Evolutionary conservation across 2,797 vertebrate species (phyloP).

Genomic region (Molothrus ater): DNA sequence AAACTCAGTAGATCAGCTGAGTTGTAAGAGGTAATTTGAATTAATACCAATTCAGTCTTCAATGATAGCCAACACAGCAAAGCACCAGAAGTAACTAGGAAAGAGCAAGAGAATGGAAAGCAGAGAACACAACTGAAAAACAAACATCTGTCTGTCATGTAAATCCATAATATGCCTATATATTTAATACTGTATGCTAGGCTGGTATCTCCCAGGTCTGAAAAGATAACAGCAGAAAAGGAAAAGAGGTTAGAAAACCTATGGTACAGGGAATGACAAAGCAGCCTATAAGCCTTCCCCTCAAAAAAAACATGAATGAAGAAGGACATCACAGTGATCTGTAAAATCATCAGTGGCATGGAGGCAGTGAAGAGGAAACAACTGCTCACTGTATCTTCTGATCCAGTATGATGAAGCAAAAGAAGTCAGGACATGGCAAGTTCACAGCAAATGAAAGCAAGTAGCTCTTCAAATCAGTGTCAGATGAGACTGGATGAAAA

Average conservation of each 20-base stretch:
- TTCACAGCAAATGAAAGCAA: neutral
- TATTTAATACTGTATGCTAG: neutral
- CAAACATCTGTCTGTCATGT: neutral
- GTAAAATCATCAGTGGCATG: neutral
- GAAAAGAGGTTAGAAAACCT: neutral
- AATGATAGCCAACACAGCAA: neutral
- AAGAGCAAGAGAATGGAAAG: neutral
- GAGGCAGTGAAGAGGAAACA: neutral
- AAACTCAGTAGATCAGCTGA: neutral
- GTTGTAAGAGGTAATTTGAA: neutral
- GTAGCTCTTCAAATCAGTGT: neutral
- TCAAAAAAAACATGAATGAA: neutral
- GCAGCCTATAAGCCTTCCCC: neutral
- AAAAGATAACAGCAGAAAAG: neutral
- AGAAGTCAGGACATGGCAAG: neutral
- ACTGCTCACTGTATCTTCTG: neutral
- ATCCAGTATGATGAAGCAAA: neutral
- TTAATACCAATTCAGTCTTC: neutral
- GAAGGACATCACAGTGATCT: neutral
- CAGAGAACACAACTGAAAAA: neutral
- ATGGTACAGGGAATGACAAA: neutral
- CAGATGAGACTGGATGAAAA: neutral
- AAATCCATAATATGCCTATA: neutral
- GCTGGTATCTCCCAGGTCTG: neutral
- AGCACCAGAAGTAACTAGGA: neutral